phyloP scores from a whole-genome alignment of 2,113 vertebrate genomes.

The Triplophysa siluroides region DNA sequence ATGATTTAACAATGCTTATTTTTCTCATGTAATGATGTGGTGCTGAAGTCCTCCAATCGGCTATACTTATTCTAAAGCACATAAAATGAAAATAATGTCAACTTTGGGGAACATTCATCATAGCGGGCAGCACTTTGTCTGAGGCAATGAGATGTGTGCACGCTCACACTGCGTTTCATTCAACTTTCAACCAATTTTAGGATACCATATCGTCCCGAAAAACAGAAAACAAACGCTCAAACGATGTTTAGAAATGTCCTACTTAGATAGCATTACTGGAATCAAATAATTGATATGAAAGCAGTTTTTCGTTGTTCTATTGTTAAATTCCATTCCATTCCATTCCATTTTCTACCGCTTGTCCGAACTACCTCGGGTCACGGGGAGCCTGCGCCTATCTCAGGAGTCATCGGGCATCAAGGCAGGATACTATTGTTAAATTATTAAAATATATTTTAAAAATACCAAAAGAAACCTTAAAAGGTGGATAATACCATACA shows the following conservation, averaged over 20 bases:
- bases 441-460: no score
- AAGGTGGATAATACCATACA: no score
- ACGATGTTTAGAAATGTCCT: background rate
- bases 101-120: constrained; percentile 24
- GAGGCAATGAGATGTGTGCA: background rate
- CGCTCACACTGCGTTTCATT: background rate
- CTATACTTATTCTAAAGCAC: background rate
- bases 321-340: no score
- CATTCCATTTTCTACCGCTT: no score
- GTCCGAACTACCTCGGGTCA: no score
- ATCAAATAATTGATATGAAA: no score
- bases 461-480: no score
- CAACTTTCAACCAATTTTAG: constrained; percentile 11
- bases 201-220: background rate
- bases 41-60: background rate
- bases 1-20: background rate
- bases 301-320: no score
- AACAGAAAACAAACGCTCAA: background rate
- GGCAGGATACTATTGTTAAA: no score
- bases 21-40: background rate
- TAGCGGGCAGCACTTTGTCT: background rate
- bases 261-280: no score
- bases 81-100: background rate
- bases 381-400: no score
- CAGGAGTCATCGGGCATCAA: no score